Evolutionary conservation across 2,888 invertebrate species (phyloP).

Genomic region (Heliconius ethilla): DNA sequence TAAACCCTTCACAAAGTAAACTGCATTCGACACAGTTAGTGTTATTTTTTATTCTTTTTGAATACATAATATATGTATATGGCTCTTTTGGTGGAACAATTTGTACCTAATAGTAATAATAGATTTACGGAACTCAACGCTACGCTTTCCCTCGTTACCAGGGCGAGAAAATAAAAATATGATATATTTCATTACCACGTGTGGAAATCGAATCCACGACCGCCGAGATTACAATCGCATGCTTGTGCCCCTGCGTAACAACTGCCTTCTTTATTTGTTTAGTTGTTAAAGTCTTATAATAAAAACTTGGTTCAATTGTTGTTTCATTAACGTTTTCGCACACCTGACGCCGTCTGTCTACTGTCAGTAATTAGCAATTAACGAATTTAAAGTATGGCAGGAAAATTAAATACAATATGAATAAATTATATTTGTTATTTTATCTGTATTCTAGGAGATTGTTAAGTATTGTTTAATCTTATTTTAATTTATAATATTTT

Average conservation of each 20-base stretch:
- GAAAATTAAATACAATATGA: neutral
- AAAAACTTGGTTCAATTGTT: conserved; percentile 17
- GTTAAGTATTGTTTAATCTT: neutral
- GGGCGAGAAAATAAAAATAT: no score
- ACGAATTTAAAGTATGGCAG: conserved; percentile 8
- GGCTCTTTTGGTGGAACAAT: neutral
- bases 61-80: neutral
- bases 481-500: neutral
- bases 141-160: no score
- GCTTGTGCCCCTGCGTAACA: no score
- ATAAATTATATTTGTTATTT: neutral
- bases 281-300: neutral
- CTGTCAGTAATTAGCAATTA: conserved; percentile 18
- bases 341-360: conserved; percentile 2
- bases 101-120: no score
- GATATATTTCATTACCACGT: no score
- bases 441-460: neutral
- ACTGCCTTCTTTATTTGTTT: neutral
- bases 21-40: neutral
- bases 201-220: no score
- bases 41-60: neutral
- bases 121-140: no score
- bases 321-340: conserved; percentile 17
- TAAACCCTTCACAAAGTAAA: neutral
- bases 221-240: no score